These are phyloP conservation scores for Saccostrea cuccullata DNA, from an alignment of 1,140 invertebrate genomes.

Conservation along the genomic window DNA sequence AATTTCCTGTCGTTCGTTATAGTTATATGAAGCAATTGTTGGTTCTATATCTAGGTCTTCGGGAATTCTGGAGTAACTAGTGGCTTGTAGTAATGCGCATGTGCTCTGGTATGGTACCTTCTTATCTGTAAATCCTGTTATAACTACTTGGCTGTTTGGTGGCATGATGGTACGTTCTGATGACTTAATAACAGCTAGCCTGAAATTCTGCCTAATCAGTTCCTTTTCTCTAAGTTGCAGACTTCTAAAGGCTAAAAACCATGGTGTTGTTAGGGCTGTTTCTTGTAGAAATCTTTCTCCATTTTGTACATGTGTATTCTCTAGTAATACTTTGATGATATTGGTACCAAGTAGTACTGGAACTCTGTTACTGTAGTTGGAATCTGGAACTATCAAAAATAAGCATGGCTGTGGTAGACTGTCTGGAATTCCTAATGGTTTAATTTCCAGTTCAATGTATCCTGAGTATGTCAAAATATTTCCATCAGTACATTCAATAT, in stretches of 20 bases:
- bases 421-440: slow-evolving; percentile 13
- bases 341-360: slow-evolving; percentile 56
- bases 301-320: slow-evolving; percentile 30
- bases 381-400: slow-evolving; percentile 54
- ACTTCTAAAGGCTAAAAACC: slow-evolving; percentile 48
- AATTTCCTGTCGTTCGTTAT: no score
- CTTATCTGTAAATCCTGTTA: no score
- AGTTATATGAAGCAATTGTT: no score
- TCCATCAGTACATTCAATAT: slow-evolving; percentile 60
- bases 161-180: no score
- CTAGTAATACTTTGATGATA: slow-evolving; percentile 45
- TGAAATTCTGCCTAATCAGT: slow-evolving; percentile 21
- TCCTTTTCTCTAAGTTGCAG: slow-evolving; percentile 44
- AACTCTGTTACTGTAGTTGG: slow-evolving; percentile 33
- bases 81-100: no score
- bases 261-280: slow-evolving; percentile 27
- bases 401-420: slow-evolving; percentile 1
- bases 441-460: slow-evolving; percentile 54
- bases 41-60: no score
- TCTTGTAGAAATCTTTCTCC: slow-evolving; percentile 44
- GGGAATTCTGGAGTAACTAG: no score
- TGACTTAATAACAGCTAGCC: background rate
- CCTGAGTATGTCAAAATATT: slow-evolving; percentile 54
- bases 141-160: no score
- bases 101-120: no score